Evolutionary conservation across 2,113 vertebrate species (phyloP).

Genomic region (Cyprinus carpio): DNA sequence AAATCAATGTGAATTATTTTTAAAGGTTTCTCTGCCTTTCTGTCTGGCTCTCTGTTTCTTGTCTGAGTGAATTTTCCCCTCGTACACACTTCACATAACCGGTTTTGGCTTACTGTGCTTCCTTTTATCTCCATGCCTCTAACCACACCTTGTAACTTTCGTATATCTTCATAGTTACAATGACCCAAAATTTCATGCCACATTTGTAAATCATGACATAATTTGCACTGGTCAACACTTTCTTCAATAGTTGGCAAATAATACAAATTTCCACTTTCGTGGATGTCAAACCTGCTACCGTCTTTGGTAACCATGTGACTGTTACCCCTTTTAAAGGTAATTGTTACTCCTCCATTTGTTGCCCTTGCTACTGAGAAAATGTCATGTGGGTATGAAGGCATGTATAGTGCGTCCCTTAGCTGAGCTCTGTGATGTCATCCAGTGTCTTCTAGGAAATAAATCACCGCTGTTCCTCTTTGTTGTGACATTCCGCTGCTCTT

Average conservation of each 20-base stretch:
- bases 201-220: slow-evolving; percentile 14
- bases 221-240: slow-evolving; percentile 40
- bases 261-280: slow-evolving; percentile 19
- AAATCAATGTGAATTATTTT: not conserved
- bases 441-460: not conserved
- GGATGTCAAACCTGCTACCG: slow-evolving; percentile 23
- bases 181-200: slow-evolving; percentile 46
- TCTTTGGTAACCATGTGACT: slow-evolving; percentile 28
- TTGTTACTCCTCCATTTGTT: slow-evolving; percentile 20
- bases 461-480: slow-evolving; percentile 27
- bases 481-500: slow-evolving; percentile 25
- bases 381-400: slow-evolving; percentile 46
- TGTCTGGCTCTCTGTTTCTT: not conserved
- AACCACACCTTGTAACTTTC: slow-evolving; percentile 26
- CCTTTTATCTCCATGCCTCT: not conserved
- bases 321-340: slow-evolving; percentile 34
- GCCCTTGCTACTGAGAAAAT: slow-evolving; percentile 50
- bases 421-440: slow-evolving; percentile 3
- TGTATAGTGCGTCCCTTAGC: slow-evolving; percentile 28
- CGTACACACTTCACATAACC: not conserved
- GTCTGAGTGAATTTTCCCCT: slow-evolving; percentile 4
- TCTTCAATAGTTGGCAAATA: slow-evolving; percentile 39
- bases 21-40: not conserved
- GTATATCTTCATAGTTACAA: slow-evolving; percentile 46
- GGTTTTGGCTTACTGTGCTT: not conserved